phyloP scores from a whole-genome alignment of 2,797 vertebrate genomes.

The Spatula clypeata region DNA sequence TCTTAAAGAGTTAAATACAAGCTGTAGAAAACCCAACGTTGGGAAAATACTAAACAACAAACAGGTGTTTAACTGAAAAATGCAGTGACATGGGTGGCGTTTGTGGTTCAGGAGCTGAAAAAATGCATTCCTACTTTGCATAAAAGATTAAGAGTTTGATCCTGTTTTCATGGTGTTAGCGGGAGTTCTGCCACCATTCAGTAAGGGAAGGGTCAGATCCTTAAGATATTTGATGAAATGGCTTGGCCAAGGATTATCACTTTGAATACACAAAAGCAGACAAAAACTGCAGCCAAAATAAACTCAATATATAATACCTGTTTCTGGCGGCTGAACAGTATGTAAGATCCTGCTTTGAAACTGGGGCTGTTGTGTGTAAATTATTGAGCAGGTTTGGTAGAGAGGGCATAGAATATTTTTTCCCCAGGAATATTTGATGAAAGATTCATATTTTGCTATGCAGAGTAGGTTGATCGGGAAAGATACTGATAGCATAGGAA shows the following conservation, averaged over 20 bases:
- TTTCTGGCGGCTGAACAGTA: neutral
- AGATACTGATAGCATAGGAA: neutral
- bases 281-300: slow-evolving; percentile 22
- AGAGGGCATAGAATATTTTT: slow-evolving; percentile 16
- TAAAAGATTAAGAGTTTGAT: slow-evolving; percentile 52
- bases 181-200: slow-evolving; percentile 33
- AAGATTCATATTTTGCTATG: neutral
- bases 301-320: neutral
- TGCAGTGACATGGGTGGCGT: neutral
- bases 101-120: neutral
- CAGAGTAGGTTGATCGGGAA: neutral
- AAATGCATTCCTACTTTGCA: neutral
- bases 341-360: slow-evolving; percentile 46
- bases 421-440: neutral
- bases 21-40: neutral
- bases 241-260: neutral
- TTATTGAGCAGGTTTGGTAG: neutral
- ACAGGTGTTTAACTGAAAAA: neutral
- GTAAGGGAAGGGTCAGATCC: neutral
- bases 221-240: slow-evolving; percentile 2
- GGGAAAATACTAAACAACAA: neutral
- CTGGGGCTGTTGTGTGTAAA: neutral
- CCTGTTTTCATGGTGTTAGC: slow-evolving; percentile 31
- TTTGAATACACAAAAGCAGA: neutral
- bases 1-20: neutral